These are phyloP conservation scores for Drosophila nigromelanica DNA, from an alignment of 1,140 invertebrate species.

Conservation along the genomic window DNA sequence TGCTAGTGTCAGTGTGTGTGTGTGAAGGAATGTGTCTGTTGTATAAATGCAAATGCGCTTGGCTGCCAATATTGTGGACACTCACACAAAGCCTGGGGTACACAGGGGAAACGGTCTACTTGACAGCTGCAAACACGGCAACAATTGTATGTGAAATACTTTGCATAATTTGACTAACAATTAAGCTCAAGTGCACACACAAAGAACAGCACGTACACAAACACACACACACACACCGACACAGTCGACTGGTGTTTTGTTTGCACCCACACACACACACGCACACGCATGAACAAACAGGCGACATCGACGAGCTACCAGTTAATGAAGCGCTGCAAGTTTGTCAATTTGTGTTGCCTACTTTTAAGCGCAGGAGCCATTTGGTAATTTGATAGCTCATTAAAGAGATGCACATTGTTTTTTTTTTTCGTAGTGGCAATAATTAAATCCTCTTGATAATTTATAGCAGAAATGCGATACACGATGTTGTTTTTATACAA, in stretches of 20 bases:
- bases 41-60: constrained; percentile 50
- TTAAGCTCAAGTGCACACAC: constrained; percentile 49
- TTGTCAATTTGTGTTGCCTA: constrained; percentile 49
- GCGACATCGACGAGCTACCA: constrained; percentile 16
- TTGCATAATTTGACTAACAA: constrained; percentile 72
- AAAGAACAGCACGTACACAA: constrained; percentile 7
- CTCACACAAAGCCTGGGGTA: constrained; percentile 13
- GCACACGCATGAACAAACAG: constrained; percentile 2
- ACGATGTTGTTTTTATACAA: too few relatives aligned
- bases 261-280: constrained; percentile 5
- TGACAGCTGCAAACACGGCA: constrained; percentile 44
- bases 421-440: too few relatives aligned
- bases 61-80: constrained; percentile 34
- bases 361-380: constrained; percentile 25
- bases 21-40: constrained; percentile 15
- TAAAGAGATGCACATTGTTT: constrained; percentile 2
- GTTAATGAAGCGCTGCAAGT: constrained; percentile 52
- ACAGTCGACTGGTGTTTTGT: neutral
- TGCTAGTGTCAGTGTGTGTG: constrained; percentile 5
- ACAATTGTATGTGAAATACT: constrained; percentile 49
- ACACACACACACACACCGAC: constrained; percentile 4
- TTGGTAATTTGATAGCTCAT: constrained; percentile 36
- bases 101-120: constrained; percentile 13
- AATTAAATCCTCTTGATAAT: too few relatives aligned
- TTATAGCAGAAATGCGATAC: too few relatives aligned